A percentile compares a stretch with the other conserved stretches of the same genome.
Evolutionary conservation across 1,140 invertebrate species (phyloP).

Genomic region (Gyrodactylus salaris): DNA sequence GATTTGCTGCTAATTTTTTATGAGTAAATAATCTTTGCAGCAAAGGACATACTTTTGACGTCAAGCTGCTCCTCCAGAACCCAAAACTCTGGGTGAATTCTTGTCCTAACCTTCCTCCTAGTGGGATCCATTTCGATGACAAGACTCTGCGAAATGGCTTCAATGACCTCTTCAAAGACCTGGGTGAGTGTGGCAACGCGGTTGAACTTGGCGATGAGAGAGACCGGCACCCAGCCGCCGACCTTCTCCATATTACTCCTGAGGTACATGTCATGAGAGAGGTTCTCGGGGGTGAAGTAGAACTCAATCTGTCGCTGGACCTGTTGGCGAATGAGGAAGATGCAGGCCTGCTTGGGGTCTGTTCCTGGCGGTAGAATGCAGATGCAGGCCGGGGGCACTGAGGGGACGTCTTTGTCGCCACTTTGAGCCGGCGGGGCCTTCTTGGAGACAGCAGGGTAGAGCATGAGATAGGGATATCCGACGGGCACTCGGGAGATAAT

Average conservation of each 20-base stretch:
- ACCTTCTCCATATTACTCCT: conserved; percentile 63
- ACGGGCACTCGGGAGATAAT: not conserved
- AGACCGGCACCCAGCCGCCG: conserved; percentile 60
- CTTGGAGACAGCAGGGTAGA: not conserved
- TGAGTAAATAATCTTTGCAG: not conserved
- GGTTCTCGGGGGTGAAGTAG: conserved; percentile 88
- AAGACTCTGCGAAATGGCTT: not conserved
- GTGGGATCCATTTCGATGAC: not conserved
- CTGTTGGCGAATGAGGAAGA: not conserved
- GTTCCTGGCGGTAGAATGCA: not conserved
- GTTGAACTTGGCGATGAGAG: conserved; percentile 71
- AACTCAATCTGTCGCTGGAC: conserved; percentile 31
- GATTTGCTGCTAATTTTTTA: no score
- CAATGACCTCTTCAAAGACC: not conserved
- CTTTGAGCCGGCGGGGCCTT: not conserved
- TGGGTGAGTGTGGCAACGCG: conserved; percentile 18
- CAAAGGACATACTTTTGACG: not conserved
- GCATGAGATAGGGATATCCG: not conserved
- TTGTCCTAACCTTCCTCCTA: not conserved
- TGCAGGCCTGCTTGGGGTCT: not conserved
- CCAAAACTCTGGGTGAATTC: not conserved
- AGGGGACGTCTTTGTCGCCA: not conserved
- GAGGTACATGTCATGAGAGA: conserved; percentile 71
- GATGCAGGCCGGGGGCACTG: not conserved
- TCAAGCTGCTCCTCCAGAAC: not conserved